These are phyloP conservation scores for Spatula versicolor DNA, from an alignment of 2,797 vertebrate species.

Conservation along the genomic window DNA sequence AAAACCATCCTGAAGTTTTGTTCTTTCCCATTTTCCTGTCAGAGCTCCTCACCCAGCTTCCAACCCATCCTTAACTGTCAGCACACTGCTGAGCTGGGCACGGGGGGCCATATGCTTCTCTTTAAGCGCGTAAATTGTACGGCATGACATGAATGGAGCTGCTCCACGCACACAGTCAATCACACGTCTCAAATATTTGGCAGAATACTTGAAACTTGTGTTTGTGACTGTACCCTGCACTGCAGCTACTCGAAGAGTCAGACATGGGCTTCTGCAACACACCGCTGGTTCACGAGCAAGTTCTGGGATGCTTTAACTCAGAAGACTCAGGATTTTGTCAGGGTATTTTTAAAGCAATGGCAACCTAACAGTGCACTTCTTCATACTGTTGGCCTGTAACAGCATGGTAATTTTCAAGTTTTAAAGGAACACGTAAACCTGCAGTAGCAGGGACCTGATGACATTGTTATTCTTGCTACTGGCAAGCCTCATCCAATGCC, in stretches of 20 bases:
- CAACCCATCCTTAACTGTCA: background rate
- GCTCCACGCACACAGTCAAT: background rate
- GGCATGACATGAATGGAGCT: background rate
- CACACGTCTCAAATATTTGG: background rate
- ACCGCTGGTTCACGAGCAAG: background rate
- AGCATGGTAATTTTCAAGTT: background rate
- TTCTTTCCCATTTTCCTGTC: background rate
- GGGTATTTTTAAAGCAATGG: fast-evolving
- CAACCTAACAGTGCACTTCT: background rate
- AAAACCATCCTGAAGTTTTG: background rate
- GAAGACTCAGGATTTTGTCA: background rate
- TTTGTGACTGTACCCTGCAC: fast-evolving
- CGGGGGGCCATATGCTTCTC: background rate
- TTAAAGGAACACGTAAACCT: background rate
- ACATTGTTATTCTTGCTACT: background rate
- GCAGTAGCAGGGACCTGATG: background rate
- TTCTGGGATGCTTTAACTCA: fast-evolving
- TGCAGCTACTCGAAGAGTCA: background rate
- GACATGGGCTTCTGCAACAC: background rate
- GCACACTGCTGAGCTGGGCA: background rate
- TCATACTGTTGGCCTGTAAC: background rate
- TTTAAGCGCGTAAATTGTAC: fast-evolving
- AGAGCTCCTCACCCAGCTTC: background rate
- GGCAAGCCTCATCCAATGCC: background rate
- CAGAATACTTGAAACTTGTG: background rate